phyloP scores from a whole-genome alignment of 2,888 invertebrate species.

The Sminthurides aquaticus region DNA sequence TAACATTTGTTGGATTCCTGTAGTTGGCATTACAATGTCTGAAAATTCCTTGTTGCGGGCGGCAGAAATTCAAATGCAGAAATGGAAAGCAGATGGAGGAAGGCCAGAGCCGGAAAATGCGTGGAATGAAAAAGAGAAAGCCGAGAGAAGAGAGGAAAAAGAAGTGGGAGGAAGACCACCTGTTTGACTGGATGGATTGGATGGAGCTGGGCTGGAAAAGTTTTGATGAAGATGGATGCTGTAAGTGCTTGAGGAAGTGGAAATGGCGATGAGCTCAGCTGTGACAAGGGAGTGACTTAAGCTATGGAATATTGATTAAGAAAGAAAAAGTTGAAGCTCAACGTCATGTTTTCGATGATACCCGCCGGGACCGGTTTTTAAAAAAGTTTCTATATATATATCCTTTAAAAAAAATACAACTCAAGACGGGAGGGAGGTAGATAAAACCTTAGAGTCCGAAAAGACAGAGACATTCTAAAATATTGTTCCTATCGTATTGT shows the following conservation, averaged over 20 bases:
- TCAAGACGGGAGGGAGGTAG: too few species aligned
- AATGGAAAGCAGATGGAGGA: background rate
- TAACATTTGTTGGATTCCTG: background rate
- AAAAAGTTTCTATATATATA: too few species aligned
- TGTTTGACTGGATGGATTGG: background rate
- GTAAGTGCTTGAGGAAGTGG: slow-evolving; percentile 7
- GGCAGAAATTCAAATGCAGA: background rate
- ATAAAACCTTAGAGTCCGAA: too few species aligned
- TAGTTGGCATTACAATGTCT: too few species aligned
- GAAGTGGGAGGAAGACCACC: background rate
- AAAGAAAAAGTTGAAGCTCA: slow-evolving; percentile 4
- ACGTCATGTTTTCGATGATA: too few species aligned
- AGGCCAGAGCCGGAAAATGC: background rate
- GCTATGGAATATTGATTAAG: slow-evolving; percentile 14
- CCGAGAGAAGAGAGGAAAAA: background rate
- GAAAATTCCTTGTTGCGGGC: too few species aligned
- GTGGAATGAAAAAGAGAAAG: background rate
- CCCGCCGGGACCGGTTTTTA: too few species aligned
- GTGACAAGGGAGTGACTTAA: slow-evolving; percentile 20
- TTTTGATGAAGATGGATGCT: slow-evolving; percentile 28
- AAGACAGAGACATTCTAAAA: too few species aligned
- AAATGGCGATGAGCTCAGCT: slow-evolving; percentile 21
- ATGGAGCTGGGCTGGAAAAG: background rate
- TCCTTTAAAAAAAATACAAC: too few species aligned
- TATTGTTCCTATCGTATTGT: too few species aligned